A percentile compares a stretch with the other conserved stretches of the same genome.
These are phyloP conservation scores for Motacilla alba DNA, from an alignment of 2,113 vertebrate species.

Conservation along the genomic window DNA sequence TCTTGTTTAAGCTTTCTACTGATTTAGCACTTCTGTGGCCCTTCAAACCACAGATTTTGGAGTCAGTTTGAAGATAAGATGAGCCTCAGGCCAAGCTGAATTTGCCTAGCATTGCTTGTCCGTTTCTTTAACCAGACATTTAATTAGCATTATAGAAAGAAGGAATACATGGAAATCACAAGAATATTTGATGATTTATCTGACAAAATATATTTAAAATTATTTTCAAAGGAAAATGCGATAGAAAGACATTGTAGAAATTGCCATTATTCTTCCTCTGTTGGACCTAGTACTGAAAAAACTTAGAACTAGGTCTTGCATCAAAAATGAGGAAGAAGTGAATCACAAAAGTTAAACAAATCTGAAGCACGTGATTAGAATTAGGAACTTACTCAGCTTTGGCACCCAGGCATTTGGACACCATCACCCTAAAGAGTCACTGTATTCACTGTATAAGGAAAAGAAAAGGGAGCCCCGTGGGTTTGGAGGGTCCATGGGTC, in stretches of 20 bases:
- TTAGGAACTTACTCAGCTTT: not conserved
- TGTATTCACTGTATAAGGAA: fast-evolving
- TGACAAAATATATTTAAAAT: not conserved
- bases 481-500: not conserved
- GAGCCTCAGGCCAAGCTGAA: not conserved
- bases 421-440: not conserved
- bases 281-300: not conserved
- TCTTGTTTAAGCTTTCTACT: not conserved
- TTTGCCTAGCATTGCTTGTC: not conserved
- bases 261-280: not conserved
- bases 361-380: not conserved
- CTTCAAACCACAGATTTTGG: not conserved
- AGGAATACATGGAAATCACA: not conserved
- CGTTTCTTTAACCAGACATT: not conserved
- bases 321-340: not conserved
- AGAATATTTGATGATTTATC: not conserved
- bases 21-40: not conserved
- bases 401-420: not conserved
- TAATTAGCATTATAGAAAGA: not conserved
- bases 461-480: not conserved
- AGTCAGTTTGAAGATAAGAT: not conserved
- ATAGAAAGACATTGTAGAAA: not conserved
- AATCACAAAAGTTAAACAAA: not conserved
- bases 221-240: not conserved
- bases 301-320: not conserved